Conservation (phyloP, 2,113 vertebrate species). For the Cathartes aura region DNA sequence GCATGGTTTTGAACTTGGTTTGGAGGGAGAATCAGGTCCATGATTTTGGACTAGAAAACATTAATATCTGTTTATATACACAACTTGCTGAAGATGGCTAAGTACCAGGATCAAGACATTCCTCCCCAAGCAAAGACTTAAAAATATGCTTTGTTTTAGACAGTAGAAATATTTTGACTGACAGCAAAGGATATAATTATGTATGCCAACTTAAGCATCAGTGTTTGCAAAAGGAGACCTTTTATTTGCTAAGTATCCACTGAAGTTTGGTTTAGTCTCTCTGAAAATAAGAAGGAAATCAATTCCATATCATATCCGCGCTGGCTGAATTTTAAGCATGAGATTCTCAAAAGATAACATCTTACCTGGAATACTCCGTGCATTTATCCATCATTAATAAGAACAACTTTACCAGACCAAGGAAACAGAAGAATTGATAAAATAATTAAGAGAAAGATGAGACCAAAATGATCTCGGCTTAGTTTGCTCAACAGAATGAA, state of each 20-base stretch:
- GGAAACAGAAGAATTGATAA: background rate
- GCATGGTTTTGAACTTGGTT: background rate
- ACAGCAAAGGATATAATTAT: background rate
- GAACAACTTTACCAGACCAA: background rate
- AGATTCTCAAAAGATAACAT: background rate
- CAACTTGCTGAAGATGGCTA: background rate
- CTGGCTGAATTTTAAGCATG: background rate
- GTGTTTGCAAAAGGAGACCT: background rate
- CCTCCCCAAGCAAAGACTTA: background rate
- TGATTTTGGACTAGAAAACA: background rate
- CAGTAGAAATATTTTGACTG: background rate
- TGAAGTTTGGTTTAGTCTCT: background rate
- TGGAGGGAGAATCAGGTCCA: background rate
- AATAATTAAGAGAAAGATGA: background rate
- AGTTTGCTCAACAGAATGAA: background rate
- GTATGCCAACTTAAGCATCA: background rate
- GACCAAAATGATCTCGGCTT: background rate
- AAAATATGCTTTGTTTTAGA: background rate
- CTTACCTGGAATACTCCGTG: background rate
- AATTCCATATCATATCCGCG: background rate
- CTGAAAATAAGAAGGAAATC: background rate
- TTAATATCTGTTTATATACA: background rate
- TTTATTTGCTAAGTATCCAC: background rate
- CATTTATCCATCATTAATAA: background rate
- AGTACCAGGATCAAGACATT: background rate